Evolutionary conservation across 2,888 invertebrate species (phyloP), one percentile per base, ranked within the genome.

Genomic region (Harpalus rubripes): DNA sequence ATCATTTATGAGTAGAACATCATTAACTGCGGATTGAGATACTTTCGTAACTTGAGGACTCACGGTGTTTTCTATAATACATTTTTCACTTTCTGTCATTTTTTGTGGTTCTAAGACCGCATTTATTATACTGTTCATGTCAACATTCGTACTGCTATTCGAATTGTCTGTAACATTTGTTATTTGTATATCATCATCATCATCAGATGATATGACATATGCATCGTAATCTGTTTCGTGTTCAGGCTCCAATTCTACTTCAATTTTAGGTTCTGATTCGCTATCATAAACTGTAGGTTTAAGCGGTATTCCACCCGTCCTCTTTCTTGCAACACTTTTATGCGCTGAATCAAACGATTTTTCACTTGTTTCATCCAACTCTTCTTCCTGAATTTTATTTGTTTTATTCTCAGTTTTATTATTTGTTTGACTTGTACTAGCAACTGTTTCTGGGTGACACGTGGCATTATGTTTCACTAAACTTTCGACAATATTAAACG

Each of bases 401-500:
- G 7, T 26, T 65, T 65, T 22, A 12, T 32, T 72, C 26, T 32
- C 12, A 3, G 39, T 72, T 12, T 22, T 72, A n/a, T 32, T 76
- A 22, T 32, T 32, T 32, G 32, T 32, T 32, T 32, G 32, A 5
- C 32, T 32, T 32, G 18, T 32, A 52, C 18, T 76, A 10, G 15
- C 16, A 76, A n/a, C 7, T 32, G 18, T 10, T 79, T 65, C 52
- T 10, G 65, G 41, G 52, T 84, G 85, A 39, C 10, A 32, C 22
- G 18, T 52, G 7, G 41, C 8, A 22, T 65, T 41, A 80, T 85
- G 85, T 72, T 79, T 79, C 4, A 85, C 39, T 18, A 80, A 18
- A 39, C 16, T 72, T 68, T 85, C 85, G 7, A 85, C 85, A 5
- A 85, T 52, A 32, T 65, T 7, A 56, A 85, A 85, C 7, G 41